Evolutionary conservation across 2,888 invertebrate genomes (phyloP), one percentile per base, ranked within the genome.

Genomic region (Mystacides longicornis): DNA sequence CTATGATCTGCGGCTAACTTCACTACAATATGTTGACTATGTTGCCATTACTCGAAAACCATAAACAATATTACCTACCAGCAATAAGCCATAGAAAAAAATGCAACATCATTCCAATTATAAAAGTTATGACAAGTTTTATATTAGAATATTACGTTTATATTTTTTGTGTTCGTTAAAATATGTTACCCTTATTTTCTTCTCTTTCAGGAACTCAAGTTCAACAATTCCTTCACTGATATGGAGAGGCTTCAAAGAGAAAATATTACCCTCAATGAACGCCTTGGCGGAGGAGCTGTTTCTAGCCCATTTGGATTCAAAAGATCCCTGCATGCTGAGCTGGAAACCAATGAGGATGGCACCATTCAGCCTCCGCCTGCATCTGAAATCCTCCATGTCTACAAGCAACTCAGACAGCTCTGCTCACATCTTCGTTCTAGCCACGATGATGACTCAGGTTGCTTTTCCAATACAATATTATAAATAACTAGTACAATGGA

Each of bases 251-350:
- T 88, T 16, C 84, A 85, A 64, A 75, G 84, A 54, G 83, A 85
- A 52, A 88, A 87, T 67, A 81, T 83, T 66, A 83, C 85, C 1
- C 74, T 89, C 11, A 83, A 84, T 50, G 85, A 85, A 62, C 78
- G 86, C 58, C 74, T 88, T 63, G 87, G 87, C 37, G 78, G 82
- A 9, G 31, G 54, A 61, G 11, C 64, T 59, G 73, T 80, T 5
- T 78, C 81, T 60, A 54, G 54, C 1, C 51, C 52, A 37, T 55
- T 58, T 47, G 60, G 60, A 2, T 57, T 56, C 21, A 48, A 55
- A 14, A 71, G 89, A 60, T 93, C 93, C 20, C 79, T 95, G 57
- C 89, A 91, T 67, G 91, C 89, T 62, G 94, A 95, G 79, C 89
- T 95, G 85, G 93, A 93, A 69, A 82, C 87, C 51, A 84, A 83